Base-by-base conservation (phyloP, 2,113 vertebrate genomes). In the Stegastes partitus region DNA sequence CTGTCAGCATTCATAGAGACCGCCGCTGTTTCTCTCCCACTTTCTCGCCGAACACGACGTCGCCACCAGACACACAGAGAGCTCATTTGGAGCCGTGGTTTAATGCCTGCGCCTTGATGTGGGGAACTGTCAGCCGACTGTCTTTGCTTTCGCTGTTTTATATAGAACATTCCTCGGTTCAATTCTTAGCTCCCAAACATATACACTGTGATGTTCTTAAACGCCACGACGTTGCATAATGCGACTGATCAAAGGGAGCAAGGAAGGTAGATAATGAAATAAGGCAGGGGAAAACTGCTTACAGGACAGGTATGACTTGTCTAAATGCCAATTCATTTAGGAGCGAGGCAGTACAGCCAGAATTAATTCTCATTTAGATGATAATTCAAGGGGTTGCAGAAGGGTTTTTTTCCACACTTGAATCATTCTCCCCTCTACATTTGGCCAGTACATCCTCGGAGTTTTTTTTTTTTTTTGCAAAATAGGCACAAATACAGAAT, bases 61-160 rank as follows among this genome's bases (percentile, higher is more conserved):
- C 54, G 68, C 78, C 68, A 70, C 62, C 61, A 72, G 81, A 68
- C 53, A 68, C 53, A 67, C 44, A 63, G 66, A 70, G 51, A 34
- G 45, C 77, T 82, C 74, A 77, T 82, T 77, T 79, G 63, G 74
- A 78, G 81, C n/a, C n/a, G 25, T 28, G 49, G 80, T 86, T 74
- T 69, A 70, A 79, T 61, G 61, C 42, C 57, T 54, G n/a, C 2
- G 44, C 62, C 74, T 82, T 81, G 87, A 90, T 77, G 81, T 87
- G 81, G 47, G 47, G 51, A 85, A 28, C 75, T 86, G 86, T 82
- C 82, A 81, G 74, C 67, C 84, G 77, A 79, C 58, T 85, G 89
- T 79, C 76, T 86, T 56, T 49, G 22, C 58, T 79, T 54, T 28
- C 23, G 49, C 14, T 58, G 2, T 68, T 65, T 75, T 74, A 69